Conservation (phyloP, 2,797 vertebrate genomes). For the Phylloscopus collybita region DNA sequence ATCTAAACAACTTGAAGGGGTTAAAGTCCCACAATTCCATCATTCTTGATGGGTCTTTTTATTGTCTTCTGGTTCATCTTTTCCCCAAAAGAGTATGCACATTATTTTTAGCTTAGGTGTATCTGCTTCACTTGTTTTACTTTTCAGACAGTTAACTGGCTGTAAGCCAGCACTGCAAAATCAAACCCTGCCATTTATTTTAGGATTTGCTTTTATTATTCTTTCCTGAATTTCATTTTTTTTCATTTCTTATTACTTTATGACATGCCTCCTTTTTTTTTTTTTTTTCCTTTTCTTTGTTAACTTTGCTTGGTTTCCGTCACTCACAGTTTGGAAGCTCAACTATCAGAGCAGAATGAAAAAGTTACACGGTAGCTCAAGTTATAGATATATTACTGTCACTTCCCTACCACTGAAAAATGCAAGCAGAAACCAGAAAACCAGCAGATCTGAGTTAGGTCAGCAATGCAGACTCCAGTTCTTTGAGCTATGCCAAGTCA, state of each 20-base stretch:
- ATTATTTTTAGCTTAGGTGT: slow-evolving; percentile 48
- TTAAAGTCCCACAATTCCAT: background rate
- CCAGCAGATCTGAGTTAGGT: slow-evolving; percentile 10
- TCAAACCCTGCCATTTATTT: slow-evolving; percentile 67
- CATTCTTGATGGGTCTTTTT: background rate
- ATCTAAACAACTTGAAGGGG: rapidly evolving
- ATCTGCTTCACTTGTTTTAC: slow-evolving; percentile 51
- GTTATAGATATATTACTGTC: background rate
- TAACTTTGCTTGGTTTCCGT: slow-evolving; percentile 36
- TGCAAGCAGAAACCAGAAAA: slow-evolving; percentile 1
- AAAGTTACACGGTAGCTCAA: background rate
- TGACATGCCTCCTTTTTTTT: background rate
- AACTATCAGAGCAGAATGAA: slow-evolving; percentile 13
- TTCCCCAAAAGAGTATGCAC: background rate
- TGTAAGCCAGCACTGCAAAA: slow-evolving; percentile 58
- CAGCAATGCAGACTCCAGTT: background rate
- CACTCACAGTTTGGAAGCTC: slow-evolving; percentile 41
- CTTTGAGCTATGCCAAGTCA: slow-evolving; percentile 18
- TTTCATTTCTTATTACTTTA: slow-evolving; percentile 31
- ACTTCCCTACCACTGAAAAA: slow-evolving; percentile 16
- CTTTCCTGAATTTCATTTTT: slow-evolving; percentile 25
- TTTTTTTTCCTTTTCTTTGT: background rate
- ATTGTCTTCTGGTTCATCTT: slow-evolving; percentile 19
- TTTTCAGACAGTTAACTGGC: slow-evolving; percentile 61
- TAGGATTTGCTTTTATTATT: slow-evolving; percentile 60